These are phyloP conservation scores for Timandra comae DNA, from an alignment of 2,888 invertebrate species.

Conservation along the genomic window DNA sequence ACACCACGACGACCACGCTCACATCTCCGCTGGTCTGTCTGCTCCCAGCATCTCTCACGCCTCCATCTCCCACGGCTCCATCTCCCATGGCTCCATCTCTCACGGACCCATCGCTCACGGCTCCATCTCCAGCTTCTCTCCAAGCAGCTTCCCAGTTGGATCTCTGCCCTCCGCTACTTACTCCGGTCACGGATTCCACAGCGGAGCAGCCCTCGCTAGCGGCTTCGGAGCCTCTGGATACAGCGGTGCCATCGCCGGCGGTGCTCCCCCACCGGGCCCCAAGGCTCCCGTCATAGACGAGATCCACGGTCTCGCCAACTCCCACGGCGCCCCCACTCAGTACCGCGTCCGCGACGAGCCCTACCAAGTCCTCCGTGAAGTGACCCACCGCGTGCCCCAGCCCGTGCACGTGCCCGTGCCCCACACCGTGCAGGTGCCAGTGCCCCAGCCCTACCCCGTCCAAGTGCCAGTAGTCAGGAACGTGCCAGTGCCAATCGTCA, in stretches of 20 bases:
- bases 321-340: conserved; percentile 56
- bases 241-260: conserved; percentile 27
- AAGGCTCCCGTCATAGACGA: conserved; percentile 59
- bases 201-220: conserved; percentile 7
- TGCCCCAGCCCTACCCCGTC: conserved; percentile 78
- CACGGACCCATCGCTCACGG: conserved; percentile 10
- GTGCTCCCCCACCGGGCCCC: conserved; percentile 43
- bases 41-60: conserved; percentile 16
- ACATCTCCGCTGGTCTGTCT: conserved; percentile 13
- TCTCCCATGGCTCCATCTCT: conserved; percentile 12
- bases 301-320: conserved; percentile 61
- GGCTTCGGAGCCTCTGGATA: conserved; percentile 9
- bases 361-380: conserved; percentile 59
- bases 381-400: conserved; percentile 75
- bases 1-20: conserved; percentile 19
- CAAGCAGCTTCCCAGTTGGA: conserved; percentile 62
- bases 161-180: conserved; percentile 61
- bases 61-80: conserved; percentile 7
- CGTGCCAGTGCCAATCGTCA: conserved; percentile 73
- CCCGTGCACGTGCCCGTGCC: conserved; percentile 73
- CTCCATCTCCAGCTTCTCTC: conserved; percentile 51
- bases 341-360: conserved; percentile 61
- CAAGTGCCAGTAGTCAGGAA: conserved; percentile 72
- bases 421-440: conserved; percentile 70
- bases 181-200: conserved; percentile 34